Evolutionary conservation across 2,888 invertebrate genomes (phyloP), one percentile per base, ranked within the genome.

Genomic region (Flabesymbios commensalis): DNA sequence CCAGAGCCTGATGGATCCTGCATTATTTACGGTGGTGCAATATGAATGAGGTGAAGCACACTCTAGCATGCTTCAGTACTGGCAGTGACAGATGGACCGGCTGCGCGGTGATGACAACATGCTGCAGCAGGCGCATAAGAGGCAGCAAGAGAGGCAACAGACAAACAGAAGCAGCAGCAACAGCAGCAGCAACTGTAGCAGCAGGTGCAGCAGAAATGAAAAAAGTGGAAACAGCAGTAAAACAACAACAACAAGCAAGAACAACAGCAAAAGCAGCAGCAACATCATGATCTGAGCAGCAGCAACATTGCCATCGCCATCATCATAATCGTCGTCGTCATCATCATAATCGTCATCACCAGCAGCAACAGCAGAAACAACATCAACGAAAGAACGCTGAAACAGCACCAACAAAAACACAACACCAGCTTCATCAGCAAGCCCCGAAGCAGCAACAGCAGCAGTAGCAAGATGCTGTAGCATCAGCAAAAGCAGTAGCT

Each of bases 191-290:
- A 24, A 2, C 22, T 29, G 31, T 31, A 51, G 14, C 51, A 51
- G 14, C 51, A 51, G 10, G 22, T 29, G 59, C 53, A 63, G 39
- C 54, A 61, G 14, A 61, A 41, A 56, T 53, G 33, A 41, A 19
- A 54, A 24, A 61, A 59, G 45, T 75, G 75, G 61, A 78, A 72
- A 51, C 79, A 77, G 48, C 79, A 79, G 65, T 74, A 39, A 17
- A 14, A 39, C 14, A 14, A 39, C 14, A 14, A 39, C 14, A 14
- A 17, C 14, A 14, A 39, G 39, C 39, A 39, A 17, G 14, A 39
- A 17, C 39, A 39, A 17, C 39, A 17, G 47, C 19, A 14, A 19
- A 75, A 63, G 77, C 78, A 4, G 79, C 79, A 7, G 78, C 77
- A 61, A 75, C 72, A 54, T 77, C 78, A 51, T n/a, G n/a, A n/a